phyloP scores from a whole-genome alignment of 2,888 invertebrate genomes.

The Chymomyza fuscimana region DNA sequence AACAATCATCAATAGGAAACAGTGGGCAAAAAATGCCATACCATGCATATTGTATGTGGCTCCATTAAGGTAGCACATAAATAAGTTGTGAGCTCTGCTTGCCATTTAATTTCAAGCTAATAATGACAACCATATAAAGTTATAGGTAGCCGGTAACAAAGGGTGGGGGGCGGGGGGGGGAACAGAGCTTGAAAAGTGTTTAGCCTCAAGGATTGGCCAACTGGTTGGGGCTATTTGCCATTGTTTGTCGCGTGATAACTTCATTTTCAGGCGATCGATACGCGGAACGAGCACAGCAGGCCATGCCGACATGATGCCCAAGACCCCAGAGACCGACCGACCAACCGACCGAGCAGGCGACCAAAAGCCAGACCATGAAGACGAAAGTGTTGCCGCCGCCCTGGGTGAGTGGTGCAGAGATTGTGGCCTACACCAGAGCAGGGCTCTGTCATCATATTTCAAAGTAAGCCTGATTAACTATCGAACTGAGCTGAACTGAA shows the following conservation, averaged over 20 bases:
- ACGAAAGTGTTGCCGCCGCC: constrained; percentile 14
- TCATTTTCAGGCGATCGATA: constrained; percentile 53
- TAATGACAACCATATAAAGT: constrained; percentile 72
- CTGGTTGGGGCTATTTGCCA: constrained; percentile 26
- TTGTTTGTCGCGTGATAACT: constrained; percentile 74
- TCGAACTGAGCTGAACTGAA: constrained; percentile 29
- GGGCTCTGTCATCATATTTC: constrained; percentile 72
- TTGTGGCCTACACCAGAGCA: constrained; percentile 58
- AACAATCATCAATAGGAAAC: background rate
- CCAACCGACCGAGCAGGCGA: background rate
- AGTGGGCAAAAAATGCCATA: background rate
- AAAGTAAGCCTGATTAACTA: constrained; percentile 75
- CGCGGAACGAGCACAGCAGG: constrained; percentile 58
- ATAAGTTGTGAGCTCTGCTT: constrained; percentile 53
- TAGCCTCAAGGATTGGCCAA: constrained; percentile 1
- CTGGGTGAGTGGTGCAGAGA: constrained; percentile 25
- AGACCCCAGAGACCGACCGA: background rate
- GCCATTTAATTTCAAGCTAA: constrained; percentile 66
- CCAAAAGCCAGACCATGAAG: background rate
- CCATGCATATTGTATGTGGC: constrained; percentile 36
- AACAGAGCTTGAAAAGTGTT: background rate
- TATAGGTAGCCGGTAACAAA: constrained; percentile 48
- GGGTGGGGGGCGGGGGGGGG: too few species aligned
- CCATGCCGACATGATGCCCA: constrained; percentile 1
- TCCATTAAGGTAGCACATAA: constrained; percentile 72